Base-by-base conservation (phyloP, 1,140 invertebrate genomes). In the Brachionus rotundiformis region DNA sequence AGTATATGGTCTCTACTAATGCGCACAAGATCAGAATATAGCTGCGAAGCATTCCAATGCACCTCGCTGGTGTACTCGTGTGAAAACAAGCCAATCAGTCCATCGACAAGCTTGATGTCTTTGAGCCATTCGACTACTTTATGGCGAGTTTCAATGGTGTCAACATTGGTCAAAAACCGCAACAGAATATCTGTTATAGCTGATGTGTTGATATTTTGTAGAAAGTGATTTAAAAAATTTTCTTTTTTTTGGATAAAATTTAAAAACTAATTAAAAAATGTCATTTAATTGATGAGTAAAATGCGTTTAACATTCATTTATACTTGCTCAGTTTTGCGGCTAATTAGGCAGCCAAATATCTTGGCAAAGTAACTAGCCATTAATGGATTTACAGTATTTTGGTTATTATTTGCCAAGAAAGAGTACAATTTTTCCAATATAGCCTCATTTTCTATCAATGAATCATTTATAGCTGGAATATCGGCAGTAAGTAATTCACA, bases 291-390 rank as follows among this genome's bases (percentile, higher is more conserved):
- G n/a, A n/a, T n/a, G 7, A 19, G 54, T 19, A 23, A 19, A 54
- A 49, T n/a, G 16, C 19, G 33, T 39, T 16, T 39, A 71, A 65
- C 44, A 59, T 71, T 31, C 82, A 73, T 81, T 65, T 88, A 88
- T 87, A 93, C 92, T 90, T 91, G 90, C 86, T 92, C 92, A 86
- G 90, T 90, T 87, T 93, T 94, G 85, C 92, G 91, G 82, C 92
- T 91, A 82, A 96, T 91, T 84, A 96, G 90, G 87, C 94, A 92
- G 84, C 93, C 92, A 87, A 98, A 91, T 75, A 94, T 94, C 91
- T 95, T 95, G 88, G 93, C 95, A 89, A 96, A 96, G 90, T 95
- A 98, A 83, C 94, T 96, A 39, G 95, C 94, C 84, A 98, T 90
- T 75, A 98, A 89, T 82, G 95, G 94, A 90, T 98, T 98, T 59